Percentiles rank a stretch among this genome's conserved stretches.
Evolutionary conservation across 2,888 invertebrate species (phyloP).

Genomic region (Calameuta filiformis): DNA sequence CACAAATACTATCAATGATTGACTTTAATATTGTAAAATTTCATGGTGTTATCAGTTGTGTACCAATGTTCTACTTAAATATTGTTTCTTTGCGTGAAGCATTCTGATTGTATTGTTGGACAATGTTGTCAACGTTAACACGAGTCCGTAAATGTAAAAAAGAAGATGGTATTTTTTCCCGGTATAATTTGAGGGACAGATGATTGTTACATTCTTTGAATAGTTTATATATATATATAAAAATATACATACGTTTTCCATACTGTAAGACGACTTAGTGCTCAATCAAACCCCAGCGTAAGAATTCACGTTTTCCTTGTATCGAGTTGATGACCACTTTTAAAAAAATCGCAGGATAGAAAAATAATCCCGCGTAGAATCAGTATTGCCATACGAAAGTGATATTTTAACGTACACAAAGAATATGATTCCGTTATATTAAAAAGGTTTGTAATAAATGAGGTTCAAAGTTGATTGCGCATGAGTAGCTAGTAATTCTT

Average conservation of each 20-base stretch:
- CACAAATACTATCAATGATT: too few relatives aligned
- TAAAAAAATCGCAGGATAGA: neutral
- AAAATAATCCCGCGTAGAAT: neutral
- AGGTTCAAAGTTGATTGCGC: slow-evolving; percentile 18
- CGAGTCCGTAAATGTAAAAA: slow-evolving; percentile 7
- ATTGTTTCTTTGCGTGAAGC: neutral
- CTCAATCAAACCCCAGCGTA: slow-evolving; percentile 1
- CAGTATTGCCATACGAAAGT: slow-evolving; percentile 2
- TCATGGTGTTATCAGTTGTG: neutral
- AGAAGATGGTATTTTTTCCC: slow-evolving; percentile 13
- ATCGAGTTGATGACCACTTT: neutral
- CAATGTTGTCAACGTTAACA: slow-evolving; percentile 5
- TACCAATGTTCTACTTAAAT: neutral
- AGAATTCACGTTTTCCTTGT: neutral
- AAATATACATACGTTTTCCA: slow-evolving; percentile 18
- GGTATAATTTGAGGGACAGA: slow-evolving; percentile 16
- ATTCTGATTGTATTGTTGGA: slow-evolving; percentile 16
- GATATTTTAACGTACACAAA: neutral
- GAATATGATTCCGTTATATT: neutral
- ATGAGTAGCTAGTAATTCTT: slow-evolving; percentile 23
- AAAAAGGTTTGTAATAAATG: neutral
- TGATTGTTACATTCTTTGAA: slow-evolving; percentile 14
- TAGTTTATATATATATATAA: slow-evolving; percentile 24
- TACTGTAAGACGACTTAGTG: neutral
- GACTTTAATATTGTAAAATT: neutral